A percentile compares a stretch with the other conserved stretches of the same genome.
Conservation (phyloP, 1,140 invertebrate genomes). For the Wiebesia pumilae region DNA sequence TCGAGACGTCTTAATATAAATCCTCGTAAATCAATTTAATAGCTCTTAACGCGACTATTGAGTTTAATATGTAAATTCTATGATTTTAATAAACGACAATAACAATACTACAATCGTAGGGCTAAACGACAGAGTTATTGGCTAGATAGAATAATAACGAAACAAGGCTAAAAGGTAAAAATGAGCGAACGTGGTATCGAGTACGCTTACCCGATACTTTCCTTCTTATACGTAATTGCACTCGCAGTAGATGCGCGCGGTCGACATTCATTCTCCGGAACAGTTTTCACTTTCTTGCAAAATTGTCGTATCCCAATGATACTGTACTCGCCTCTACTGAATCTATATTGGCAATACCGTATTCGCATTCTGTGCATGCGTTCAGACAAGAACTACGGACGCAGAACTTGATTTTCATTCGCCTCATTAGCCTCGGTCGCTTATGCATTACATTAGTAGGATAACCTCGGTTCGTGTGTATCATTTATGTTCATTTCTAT, state of each 20-base stretch:
- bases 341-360: slow-evolving; percentile 57
- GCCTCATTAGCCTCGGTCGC: slow-evolving; percentile 2
- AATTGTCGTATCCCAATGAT: slow-evolving; percentile 41
- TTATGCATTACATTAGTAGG: not conserved
- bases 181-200: slow-evolving; percentile 14
- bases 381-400: slow-evolving; percentile 29
- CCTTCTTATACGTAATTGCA: slow-evolving; percentile 36
- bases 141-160: not conserved
- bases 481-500: slow-evolving; percentile 26
- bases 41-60: not conserved
- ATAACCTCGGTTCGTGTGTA: slow-evolving; percentile 23
- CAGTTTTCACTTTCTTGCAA: slow-evolving; percentile 44
- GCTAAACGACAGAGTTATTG: not conserved
- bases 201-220: slow-evolving; percentile 23
- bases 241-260: slow-evolving; percentile 49
- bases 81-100: not conserved
- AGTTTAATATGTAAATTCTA: not conserved
- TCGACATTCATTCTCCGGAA: slow-evolving; percentile 50
- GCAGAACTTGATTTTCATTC: slow-evolving; percentile 31
- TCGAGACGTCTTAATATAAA: slow-evolving; percentile 29
- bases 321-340: slow-evolving; percentile 41
- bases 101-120: not conserved
- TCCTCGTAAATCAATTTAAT: not conserved
- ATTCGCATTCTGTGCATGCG: slow-evolving; percentile 58
- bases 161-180: not conserved